These are phyloP conservation scores for Mormyrus proboscirostris DNA, from an alignment of 2,797 vertebrate species.

Conservation along the genomic window DNA sequence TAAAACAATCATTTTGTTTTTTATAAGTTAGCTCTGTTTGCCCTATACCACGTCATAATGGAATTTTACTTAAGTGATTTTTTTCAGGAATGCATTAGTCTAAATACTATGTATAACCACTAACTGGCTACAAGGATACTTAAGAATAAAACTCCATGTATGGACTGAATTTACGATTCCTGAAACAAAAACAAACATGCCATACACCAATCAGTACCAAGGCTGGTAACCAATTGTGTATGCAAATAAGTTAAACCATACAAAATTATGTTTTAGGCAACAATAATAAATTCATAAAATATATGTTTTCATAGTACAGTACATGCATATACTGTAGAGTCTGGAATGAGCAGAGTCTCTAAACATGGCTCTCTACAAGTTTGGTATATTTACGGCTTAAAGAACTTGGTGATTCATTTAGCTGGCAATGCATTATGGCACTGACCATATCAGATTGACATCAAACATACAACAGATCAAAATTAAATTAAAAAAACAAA, in stretches of 20 bases:
- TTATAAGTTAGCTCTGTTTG: not conserved
- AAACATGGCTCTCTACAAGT: not conserved
- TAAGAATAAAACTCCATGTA: not conserved
- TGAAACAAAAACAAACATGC: not conserved
- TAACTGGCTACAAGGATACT: not conserved
- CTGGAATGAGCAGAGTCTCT: not conserved
- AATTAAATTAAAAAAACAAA: not conserved
- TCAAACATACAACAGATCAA: not conserved
- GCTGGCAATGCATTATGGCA: not conserved
- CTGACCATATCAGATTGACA: not conserved
- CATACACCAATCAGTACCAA: not conserved
- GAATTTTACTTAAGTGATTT: not conserved
- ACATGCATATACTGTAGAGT: not conserved
- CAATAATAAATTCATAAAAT: not conserved
- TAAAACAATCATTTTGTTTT: not conserved
- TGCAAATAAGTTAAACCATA: not conserved
- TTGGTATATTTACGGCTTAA: not conserved
- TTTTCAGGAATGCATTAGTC: not conserved
- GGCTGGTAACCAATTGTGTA: not conserved
- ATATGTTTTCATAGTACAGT: not conserved
- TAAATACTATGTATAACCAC: not conserved
- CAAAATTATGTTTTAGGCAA: not conserved
- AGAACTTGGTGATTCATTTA: not conserved
- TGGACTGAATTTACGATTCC: not conserved
- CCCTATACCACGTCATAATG: not conserved